phyloP scores from a whole-genome alignment of 1,140 invertebrate species.

The Drosophila navojoa region DNA sequence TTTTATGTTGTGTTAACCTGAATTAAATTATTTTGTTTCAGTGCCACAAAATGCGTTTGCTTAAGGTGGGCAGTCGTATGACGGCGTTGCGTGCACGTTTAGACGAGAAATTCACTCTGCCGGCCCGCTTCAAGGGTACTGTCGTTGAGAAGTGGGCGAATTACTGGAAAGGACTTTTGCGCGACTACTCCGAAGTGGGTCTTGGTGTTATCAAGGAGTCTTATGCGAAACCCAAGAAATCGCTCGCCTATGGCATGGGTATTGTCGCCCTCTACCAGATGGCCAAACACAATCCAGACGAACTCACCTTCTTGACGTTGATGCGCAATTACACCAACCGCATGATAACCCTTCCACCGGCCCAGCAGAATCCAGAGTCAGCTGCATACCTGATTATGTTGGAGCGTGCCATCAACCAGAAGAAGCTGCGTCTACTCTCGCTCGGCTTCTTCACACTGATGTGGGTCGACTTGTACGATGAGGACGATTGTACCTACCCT shows the following conservation, averaged over 20 bases:
- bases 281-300: constrained; percentile 56
- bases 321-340: constrained; percentile 84
- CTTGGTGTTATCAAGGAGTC: constrained; percentile 86
- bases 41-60: constrained; percentile 51
- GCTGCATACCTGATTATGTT: constrained; percentile 87
- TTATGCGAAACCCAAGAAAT: constrained; percentile 85
- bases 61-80: constrained; percentile 48
- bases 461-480: constrained; percentile 89
- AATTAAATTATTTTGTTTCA: constrained; percentile 33
- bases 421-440: constrained; percentile 87
- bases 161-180: constrained; percentile 87
- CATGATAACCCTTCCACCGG: constrained; percentile 87
- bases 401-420: constrained; percentile 87
- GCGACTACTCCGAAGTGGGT: constrained; percentile 87
- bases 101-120: constrained; percentile 65
- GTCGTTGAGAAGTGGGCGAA: constrained; percentile 87
- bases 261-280: constrained; percentile 48
- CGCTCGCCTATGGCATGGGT: constrained; percentile 79
- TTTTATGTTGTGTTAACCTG: constrained; percentile 35
- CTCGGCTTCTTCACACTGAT: constrained; percentile 90
- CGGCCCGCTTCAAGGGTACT: constrained; percentile 86
- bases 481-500: constrained; percentile 88
- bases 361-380: constrained; percentile 88
- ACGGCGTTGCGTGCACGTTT: constrained; percentile 59
- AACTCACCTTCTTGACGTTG: constrained; percentile 54